A percentile compares a stretch with the other conserved stretches of the same genome.
Conservation (phyloP, 1,140 invertebrate genomes). For the Bombus huntii region DNA sequence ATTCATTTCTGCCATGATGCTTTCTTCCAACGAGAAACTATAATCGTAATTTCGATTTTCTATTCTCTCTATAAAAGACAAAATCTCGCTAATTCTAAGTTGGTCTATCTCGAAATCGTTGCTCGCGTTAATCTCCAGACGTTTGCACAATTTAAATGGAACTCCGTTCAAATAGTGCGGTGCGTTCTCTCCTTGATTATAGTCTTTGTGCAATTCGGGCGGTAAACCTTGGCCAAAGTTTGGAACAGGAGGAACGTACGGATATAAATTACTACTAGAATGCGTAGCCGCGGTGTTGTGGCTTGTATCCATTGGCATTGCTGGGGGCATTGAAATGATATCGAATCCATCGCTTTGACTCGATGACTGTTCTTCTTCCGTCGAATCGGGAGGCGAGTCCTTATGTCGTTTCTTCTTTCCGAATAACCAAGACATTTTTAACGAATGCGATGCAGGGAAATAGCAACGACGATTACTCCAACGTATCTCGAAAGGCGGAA, state of each 20-base stretch:
- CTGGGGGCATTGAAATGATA: constrained; percentile 68
- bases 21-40: constrained; percentile 76
- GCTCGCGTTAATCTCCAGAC: constrained; percentile 68
- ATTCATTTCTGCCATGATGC: constrained; percentile 79
- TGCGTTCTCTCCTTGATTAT: constrained; percentile 62
- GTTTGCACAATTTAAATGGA: constrained; percentile 76
- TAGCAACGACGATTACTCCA: no score
- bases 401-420: constrained; percentile 79
- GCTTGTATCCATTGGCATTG: constrained; percentile 35
- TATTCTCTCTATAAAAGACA: constrained; percentile 74
- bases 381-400: constrained; percentile 72
- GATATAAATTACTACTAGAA: constrained; percentile 67
- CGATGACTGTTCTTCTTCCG: constrained; percentile 63
- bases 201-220: constrained; percentile 56
- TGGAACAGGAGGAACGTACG: constrained; percentile 58
- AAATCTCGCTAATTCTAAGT: constrained; percentile 76
- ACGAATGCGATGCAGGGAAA: constrained; percentile 7
- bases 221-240: constrained; percentile 52
- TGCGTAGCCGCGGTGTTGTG: constrained; percentile 36
- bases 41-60: constrained; percentile 72
- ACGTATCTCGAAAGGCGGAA: no score
- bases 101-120: constrained; percentile 74
- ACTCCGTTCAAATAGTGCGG: constrained; percentile 75
- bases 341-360: constrained; percentile 72
- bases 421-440: constrained; percentile 81